Percentiles rank a stretch among this genome's conserved stretches.
These are phyloP conservation scores for Miichthys miiuy DNA, from an alignment of 2,797 vertebrate species.

Conservation along the genomic window DNA sequence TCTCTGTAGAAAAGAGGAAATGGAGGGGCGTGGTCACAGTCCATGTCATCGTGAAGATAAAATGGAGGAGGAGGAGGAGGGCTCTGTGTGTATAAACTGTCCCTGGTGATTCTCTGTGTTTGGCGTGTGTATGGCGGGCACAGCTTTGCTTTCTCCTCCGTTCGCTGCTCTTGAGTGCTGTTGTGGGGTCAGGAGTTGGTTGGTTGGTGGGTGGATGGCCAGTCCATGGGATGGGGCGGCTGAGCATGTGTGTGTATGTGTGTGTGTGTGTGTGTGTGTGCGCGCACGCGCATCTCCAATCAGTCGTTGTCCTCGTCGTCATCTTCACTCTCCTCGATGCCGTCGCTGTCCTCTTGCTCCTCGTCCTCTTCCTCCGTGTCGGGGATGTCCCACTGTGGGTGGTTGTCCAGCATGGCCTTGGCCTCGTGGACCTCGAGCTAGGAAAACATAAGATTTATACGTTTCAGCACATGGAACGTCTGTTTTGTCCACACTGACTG, in stretches of 20 bases:
- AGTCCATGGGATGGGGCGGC: constrained; percentile 25
- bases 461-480: not conserved
- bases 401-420: constrained; percentile 97
- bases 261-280: not conserved
- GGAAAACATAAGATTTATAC: not conserved
- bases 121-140: constrained; percentile 29
- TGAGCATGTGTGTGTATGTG: constrained; percentile 5
- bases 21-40: constrained; percentile 58
- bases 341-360: constrained; percentile 98
- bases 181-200: constrained; percentile 51
- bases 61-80: constrained; percentile 36
- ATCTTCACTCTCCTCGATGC: constrained; percentile 98
- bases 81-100: constrained; percentile 68
- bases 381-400: constrained; percentile 98
- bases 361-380: constrained; percentile 97
- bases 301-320: constrained; percentile 95
- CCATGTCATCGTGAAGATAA: constrained; percentile 56
- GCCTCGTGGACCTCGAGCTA: constrained; percentile 99
- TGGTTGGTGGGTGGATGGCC: constrained; percentile 49
- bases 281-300: constrained; percentile 37
- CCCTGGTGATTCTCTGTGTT: constrained; percentile 50
- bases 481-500: too few relatives aligned
- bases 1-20: constrained; percentile 75
- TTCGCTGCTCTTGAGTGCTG: constrained; percentile 48
- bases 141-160: constrained; percentile 48